phyloP scores from a whole-genome alignment of 2,113 vertebrate genomes.

The Pseudorasbora parva region DNA sequence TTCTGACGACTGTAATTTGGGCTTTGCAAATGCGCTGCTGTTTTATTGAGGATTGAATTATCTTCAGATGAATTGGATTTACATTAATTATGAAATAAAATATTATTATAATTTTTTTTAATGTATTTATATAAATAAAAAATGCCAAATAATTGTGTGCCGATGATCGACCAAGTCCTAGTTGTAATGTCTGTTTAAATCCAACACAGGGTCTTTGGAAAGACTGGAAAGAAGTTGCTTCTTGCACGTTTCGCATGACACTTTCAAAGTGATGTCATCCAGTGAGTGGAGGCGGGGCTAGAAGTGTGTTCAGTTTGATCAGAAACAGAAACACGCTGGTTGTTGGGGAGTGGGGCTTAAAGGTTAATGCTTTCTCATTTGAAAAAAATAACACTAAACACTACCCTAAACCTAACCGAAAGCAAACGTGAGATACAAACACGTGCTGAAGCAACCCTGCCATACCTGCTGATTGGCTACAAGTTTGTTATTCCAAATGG shows the following conservation, averaged over 20 bases:
- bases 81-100: not conserved
- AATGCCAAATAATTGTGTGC: not conserved
- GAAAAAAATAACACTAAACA: too few species aligned
- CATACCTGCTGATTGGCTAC: too few species aligned
- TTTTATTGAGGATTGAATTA: not conserved
- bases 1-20: not conserved
- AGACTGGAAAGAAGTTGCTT: too few species aligned
- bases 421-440: not conserved
- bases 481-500: too few species aligned
- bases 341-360: too few species aligned
- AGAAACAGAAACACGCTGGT: too few species aligned
- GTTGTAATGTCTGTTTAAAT: not conserved
- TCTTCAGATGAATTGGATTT: not conserved
- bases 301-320: too few species aligned
- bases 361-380: too few species aligned
- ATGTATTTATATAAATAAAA: constrained; percentile 18
- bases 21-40: not conserved
- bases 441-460: not conserved
- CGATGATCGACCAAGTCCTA: not conserved
- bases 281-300: too few species aligned
- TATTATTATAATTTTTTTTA: not conserved
- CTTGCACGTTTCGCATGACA: too few species aligned
- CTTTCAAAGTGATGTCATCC: too few species aligned
- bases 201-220: not conserved
- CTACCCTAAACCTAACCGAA: too few species aligned